These are phyloP conservation scores for Globodera rostochiensis DNA, from an alignment of 1,140 invertebrate genomes.

Conservation along the genomic window DNA sequence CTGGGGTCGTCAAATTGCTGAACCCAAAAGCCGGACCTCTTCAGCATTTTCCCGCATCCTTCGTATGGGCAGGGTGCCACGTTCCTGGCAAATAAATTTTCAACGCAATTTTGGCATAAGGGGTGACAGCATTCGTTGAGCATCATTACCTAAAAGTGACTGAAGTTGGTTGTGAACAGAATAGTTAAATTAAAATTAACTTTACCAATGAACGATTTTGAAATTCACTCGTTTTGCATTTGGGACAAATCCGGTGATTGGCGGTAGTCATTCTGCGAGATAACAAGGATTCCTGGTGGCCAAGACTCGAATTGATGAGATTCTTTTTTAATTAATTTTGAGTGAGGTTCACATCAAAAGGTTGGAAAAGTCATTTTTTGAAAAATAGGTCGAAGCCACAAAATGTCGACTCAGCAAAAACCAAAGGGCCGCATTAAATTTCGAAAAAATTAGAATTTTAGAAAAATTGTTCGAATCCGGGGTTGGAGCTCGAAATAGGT, in stretches of 20 bases:
- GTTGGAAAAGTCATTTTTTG: no score
- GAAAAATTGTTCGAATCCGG: no score
- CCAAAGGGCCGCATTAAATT: no score
- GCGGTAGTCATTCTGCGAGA: neutral
- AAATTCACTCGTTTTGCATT: conserved; percentile 97
- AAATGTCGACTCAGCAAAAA: no score
- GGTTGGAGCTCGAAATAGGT: no score
- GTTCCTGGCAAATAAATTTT: conserved; percentile 88
- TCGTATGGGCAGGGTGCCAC: conserved; percentile 80
- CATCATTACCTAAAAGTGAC: conserved; percentile 84
- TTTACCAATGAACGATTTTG: conserved; percentile 77
- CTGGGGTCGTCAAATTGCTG: conserved; percentile 92
- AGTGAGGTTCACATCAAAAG: no score
- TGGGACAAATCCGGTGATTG: conserved; percentile 74
- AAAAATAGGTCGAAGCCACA: no score
- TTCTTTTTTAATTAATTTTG: no score
- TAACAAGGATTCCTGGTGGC: neutral
- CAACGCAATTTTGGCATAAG: conserved; percentile 93
- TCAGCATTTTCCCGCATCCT: conserved; percentile 82
- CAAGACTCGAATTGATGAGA: neutral
- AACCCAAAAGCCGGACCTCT: conserved; percentile 85
- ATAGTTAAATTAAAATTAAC: neutral
- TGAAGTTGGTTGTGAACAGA: neutral
- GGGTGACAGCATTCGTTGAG: conserved; percentile 97
- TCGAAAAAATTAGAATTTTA: no score